Conservation (phyloP, 1,140 invertebrate species). For the Bombus sylvicola region DNA sequence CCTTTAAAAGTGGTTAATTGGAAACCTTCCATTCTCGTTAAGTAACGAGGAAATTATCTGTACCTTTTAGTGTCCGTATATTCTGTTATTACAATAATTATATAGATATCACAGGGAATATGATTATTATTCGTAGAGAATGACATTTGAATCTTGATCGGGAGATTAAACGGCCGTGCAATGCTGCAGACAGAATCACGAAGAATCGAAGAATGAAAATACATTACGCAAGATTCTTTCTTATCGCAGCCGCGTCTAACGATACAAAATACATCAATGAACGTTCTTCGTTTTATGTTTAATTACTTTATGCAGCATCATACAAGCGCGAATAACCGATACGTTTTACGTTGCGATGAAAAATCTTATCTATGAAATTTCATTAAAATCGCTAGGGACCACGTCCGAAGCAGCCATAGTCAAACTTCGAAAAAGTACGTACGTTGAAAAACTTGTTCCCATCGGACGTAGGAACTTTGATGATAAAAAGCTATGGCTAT, state of each 20-base stretch:
- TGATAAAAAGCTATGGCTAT: too few species aligned
- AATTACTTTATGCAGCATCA: background rate
- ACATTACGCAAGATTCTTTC: background rate
- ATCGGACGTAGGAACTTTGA: background rate
- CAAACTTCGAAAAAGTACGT: background rate
- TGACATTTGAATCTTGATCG: conserved; percentile 2
- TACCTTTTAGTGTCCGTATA: background rate
- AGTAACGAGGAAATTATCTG: background rate
- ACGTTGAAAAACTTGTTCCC: background rate
- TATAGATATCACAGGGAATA: background rate
- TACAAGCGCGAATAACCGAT: too few species aligned
- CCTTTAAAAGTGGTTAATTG: background rate
- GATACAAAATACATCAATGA: too few species aligned
- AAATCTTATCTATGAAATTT: background rate
- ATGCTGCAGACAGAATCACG: background rate
- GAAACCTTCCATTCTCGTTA: background rate
- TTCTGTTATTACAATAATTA: background rate
- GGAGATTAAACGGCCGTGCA: background rate
- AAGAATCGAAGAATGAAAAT: background rate
- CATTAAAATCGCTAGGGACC: background rate
- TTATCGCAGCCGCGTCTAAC: too few species aligned
- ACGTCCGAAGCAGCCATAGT: too few species aligned
- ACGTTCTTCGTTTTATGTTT: too few species aligned
- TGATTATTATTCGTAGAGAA: background rate
- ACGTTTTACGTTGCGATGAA: too few species aligned